phyloP scores from a whole-genome alignment of 2,113 vertebrate species.

The Toxotes jaculatrix region DNA sequence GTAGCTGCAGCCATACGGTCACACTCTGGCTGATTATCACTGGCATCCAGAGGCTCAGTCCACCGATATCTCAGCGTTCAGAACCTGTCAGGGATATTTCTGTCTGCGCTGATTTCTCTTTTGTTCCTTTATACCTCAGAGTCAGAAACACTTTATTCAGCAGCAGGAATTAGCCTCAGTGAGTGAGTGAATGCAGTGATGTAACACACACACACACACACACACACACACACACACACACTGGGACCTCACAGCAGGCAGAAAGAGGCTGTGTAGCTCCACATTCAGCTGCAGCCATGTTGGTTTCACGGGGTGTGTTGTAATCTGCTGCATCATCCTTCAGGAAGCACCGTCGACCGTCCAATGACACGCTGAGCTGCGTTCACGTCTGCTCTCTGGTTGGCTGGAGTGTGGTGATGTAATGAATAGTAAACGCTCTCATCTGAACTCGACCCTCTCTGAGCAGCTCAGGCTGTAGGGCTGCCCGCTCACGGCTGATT shows the following conservation, averaged over 20 bases:
- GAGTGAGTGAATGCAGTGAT: not conserved
- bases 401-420: conserved; percentile 15
- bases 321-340: conserved; percentile 42
- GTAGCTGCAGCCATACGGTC: conserved; percentile 34
- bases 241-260: not conserved
- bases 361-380: conserved; percentile 36
- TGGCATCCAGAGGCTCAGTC: not conserved
- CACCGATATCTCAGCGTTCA: not conserved
- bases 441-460: not conserved
- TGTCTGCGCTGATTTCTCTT: conserved; percentile 2
- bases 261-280: no score
- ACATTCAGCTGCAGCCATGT: conserved; percentile 35
- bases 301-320: conserved; percentile 11
- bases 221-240: not conserved
- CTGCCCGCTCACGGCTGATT: conserved; percentile 17
- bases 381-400: conserved; percentile 42
- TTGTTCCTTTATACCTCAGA: not conserved
- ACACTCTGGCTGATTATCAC: conserved; percentile 10
- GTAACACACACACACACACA: not conserved
- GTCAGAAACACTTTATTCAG: conserved; percentile 20
- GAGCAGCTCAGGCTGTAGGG: not conserved
- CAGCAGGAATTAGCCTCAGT: conserved; percentile 1
- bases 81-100: conserved; percentile 8
- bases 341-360: conserved; percentile 21
- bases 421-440: conserved; percentile 10